Evolutionary conservation across 2,888 invertebrate genomes (phyloP).

Genomic region (Drosophila mulleri): DNA sequence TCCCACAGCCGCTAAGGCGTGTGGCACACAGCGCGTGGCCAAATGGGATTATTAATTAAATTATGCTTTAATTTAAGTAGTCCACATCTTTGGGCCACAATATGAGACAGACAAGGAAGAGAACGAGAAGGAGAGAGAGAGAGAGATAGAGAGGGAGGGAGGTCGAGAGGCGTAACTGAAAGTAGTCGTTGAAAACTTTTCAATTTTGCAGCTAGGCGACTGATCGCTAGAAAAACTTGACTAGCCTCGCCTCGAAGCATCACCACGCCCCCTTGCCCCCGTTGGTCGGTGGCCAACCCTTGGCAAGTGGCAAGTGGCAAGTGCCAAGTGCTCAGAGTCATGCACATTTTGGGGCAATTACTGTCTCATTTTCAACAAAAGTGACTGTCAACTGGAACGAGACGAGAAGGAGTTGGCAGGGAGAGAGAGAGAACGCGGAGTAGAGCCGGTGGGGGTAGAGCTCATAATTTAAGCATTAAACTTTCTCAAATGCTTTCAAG

Average conservation of each 20-base stretch:
- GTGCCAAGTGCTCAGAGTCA: conserved; percentile 49
- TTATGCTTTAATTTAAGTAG: conserved; percentile 82
- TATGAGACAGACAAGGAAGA: conserved; percentile 50
- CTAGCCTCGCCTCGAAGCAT: conserved; percentile 30
- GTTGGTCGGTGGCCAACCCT: neutral
- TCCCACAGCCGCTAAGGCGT: conserved; percentile 52
- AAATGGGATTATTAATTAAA: conserved; percentile 84
- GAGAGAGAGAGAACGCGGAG: neutral
- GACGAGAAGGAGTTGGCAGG: conserved; percentile 15
- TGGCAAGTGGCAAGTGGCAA: conserved; percentile 11
- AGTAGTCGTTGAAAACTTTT: conserved; percentile 50
- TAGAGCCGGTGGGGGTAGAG: conserved; percentile 35
- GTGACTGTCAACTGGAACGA: conserved; percentile 69
- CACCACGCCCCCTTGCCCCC: neutral
- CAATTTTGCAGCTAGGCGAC: conserved; percentile 61
- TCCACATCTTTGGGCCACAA: conserved; percentile 62
- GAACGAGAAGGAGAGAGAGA: neutral
- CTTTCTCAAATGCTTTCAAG: conserved; percentile 81
- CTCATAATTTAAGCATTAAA: conserved; percentile 82
- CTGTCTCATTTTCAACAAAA: conserved; percentile 76
- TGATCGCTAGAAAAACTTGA: conserved; percentile 56
- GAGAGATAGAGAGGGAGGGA: neutral
- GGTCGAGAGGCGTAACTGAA: neutral
- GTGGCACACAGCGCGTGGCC: conserved; percentile 63
- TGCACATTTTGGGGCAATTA: conserved; percentile 74